Evolutionary conservation across 2,113 vertebrate species (phyloP).

Genomic region (Cyprinodon variegatus): DNA sequence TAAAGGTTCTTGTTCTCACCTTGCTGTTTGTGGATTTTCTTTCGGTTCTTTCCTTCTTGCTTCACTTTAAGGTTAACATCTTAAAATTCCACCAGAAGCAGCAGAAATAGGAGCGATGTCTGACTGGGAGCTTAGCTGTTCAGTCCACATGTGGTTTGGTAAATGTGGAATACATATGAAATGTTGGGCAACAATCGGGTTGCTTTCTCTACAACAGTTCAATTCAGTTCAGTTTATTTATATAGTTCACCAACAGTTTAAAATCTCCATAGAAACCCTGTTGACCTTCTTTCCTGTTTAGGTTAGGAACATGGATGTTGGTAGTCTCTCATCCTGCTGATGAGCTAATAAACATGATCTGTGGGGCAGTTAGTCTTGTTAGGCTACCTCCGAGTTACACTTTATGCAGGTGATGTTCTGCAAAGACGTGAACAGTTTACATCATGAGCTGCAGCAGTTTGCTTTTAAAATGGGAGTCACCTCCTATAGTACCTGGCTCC

Average conservation of each 20-base stretch:
- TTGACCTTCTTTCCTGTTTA: too few species aligned
- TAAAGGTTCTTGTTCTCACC: neutral
- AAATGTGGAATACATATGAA: too few species aligned
- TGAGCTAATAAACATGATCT: neutral
- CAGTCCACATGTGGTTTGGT: too few species aligned
- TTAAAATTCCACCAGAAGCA: too few species aligned
- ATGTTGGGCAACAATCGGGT: too few species aligned
- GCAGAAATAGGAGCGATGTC: too few species aligned
- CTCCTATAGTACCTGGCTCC: neutral
- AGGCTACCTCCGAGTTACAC: neutral
- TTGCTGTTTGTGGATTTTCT: neutral
- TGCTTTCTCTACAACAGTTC: too few species aligned
- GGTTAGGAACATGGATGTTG: neutral
- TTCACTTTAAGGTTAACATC: neutral
- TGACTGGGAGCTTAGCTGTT: too few species aligned
- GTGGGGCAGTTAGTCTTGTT: neutral
- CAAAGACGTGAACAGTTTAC: too few species aligned
- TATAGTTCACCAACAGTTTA: too few species aligned
- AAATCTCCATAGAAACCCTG: too few species aligned
- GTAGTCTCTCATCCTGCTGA: neutral
- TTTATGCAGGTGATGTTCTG: neutral
- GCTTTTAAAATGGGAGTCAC: neutral
- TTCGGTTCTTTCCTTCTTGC: neutral
- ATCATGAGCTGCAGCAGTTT: neutral
- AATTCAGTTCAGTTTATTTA: too few species aligned